Conservation (phyloP, 2,888 invertebrate genomes). For the Drosophila planitibia region DNA sequence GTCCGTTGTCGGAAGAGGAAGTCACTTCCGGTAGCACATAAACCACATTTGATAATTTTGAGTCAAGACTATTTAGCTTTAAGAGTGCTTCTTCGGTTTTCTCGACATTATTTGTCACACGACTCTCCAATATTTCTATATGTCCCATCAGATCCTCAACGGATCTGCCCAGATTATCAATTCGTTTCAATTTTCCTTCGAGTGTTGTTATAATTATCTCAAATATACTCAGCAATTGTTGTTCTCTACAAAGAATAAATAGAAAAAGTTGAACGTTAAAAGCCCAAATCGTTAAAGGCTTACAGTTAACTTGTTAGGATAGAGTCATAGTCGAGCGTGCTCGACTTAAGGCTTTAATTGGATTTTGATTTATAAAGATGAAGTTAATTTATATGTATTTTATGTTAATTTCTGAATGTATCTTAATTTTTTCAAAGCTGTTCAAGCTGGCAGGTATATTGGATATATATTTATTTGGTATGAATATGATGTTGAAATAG, state of each 20-base stretch:
- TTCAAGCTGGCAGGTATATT: background rate
- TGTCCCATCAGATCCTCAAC: slow-evolving; percentile 94
- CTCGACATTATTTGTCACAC: slow-evolving; percentile 93
- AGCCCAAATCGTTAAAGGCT: background rate
- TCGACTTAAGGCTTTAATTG: background rate
- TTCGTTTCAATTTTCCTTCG: slow-evolving; percentile 94
- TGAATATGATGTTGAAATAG: background rate
- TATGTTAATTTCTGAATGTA: background rate
- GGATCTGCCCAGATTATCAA: slow-evolving; percentile 94
- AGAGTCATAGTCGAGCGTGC: background rate
- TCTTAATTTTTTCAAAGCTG: background rate
- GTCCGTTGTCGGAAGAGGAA: slow-evolving; percentile 54
- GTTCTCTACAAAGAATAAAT: slow-evolving; percentile 88
- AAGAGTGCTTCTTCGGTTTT: slow-evolving; percentile 94
- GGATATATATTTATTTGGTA: background rate
- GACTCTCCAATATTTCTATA: slow-evolving; percentile 92
- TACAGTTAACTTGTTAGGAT: background rate
- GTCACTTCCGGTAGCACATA: slow-evolving; percentile 77
- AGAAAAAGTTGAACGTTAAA: background rate
- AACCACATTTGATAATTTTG: slow-evolving; percentile 89
- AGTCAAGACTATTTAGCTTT: slow-evolving; percentile 90
- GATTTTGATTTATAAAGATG: background rate
- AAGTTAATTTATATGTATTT: background rate
- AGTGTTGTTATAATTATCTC: slow-evolving; percentile 95
- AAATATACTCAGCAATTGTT: slow-evolving; percentile 94